Base-by-base conservation (phyloP, 2,113 vertebrate genomes). In the Nematolebias whitei region DNA sequence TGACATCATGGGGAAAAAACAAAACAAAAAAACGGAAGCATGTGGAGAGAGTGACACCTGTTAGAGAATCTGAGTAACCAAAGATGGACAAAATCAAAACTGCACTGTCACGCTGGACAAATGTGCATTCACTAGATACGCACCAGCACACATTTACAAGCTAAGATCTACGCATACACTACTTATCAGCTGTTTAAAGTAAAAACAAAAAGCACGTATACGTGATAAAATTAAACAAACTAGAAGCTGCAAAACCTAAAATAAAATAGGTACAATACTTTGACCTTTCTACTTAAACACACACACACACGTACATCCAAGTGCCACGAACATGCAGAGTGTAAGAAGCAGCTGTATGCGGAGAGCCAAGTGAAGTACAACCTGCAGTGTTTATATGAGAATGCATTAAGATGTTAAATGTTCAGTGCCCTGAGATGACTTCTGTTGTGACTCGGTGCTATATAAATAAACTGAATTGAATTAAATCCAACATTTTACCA, bases 1-100 rank as follows among this genome's bases (percentile, higher is more conserved):
- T 87, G 87, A 82, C 94, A 91, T 93, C 95, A 95, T 94, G 95
- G 92, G 44, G 89, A 90, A 71, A 70, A 82, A 71, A 58, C 35
- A 48, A 54, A 39, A 54, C 15, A 48, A 83, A 89, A 82, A 92
- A n/a, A n/a, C n/a, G n/a, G n/a, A n/a, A 90, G 84, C 56, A 96
- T 90, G 91, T 94, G 94, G 92, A 95, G 91, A 98, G 93, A 95
- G 94, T 93, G 93, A 97, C 86, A 97, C 83, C 62, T 82, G 90
- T 98, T 98, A 98, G 94, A 95, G 89, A 88, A 83, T 91, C 61
- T 7, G 72, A 85, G 85, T 89, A 88, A 89, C 52, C 41, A 73
- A 19, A 84, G 54, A 78, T 63, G 65, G 66, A 81, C 58, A 68
- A 63, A 47, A 51, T 68, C 57, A 86, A 75, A 79, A 63, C 41